These are phyloP conservation scores for Pseudococcus longispinus DNA, from an alignment of 2,888 invertebrate species.

Conservation along the genomic window DNA sequence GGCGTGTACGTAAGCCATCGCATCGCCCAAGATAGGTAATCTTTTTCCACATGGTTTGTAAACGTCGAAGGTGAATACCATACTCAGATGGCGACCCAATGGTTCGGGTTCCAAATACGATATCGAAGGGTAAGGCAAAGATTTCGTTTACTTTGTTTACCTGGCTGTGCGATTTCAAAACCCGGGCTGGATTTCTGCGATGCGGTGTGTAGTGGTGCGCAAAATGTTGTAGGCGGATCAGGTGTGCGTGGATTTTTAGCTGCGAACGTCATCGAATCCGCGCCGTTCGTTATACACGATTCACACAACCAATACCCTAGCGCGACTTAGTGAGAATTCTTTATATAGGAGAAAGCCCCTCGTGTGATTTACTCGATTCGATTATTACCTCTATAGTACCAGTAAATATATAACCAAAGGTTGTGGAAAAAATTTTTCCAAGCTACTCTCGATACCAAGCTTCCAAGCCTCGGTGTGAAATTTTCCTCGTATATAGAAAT, in stretches of 20 bases:
- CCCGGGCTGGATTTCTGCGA: background rate
- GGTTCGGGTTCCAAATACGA: background rate
- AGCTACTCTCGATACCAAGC: no score
- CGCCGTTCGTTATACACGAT: background rate
- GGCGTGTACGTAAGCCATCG: background rate
- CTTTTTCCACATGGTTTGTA: slow-evolving; percentile 15
- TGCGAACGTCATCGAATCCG: background rate
- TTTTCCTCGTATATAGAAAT: background rate
- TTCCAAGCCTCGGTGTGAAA: background rate
- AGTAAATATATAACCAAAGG: background rate
- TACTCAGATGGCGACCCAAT: background rate
- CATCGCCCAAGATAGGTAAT: background rate
- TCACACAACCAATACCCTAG: background rate
- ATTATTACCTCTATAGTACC: background rate
- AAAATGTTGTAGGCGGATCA: slow-evolving; percentile 7
- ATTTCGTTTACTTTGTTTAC: slow-evolving; percentile 5
- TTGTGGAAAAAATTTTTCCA: background rate
- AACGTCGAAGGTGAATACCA: background rate
- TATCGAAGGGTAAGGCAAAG: background rate
- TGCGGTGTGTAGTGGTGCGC: background rate
- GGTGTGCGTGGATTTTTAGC: background rate
- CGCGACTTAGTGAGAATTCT: background rate
- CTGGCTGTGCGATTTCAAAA: background rate
- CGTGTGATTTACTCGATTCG: slow-evolving; percentile 3
- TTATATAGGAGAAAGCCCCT: background rate